Percentiles rank a stretch among this genome's conserved stretches.
Conservation (phyloP, 2,797 vertebrate species). For the Gadopsis bispinosus region DNA sequence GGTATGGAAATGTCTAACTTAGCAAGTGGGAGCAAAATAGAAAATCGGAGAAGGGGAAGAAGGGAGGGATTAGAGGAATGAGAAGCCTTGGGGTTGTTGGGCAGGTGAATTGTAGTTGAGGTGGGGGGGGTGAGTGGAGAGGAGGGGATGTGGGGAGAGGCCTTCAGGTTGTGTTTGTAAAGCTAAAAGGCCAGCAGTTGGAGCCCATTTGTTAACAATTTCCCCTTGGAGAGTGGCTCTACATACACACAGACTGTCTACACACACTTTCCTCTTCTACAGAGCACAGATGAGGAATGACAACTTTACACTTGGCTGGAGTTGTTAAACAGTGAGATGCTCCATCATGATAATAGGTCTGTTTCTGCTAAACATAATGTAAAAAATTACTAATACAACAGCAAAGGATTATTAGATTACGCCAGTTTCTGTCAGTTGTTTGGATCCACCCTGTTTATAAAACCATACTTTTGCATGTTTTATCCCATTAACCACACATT, state of each 20-base stretch:
- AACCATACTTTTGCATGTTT: constrained; percentile 36
- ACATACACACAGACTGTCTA: constrained; percentile 24
- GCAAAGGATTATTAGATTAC: constrained; percentile 33
- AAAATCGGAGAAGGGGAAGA: constrained; percentile 35
- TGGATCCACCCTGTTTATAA: constrained; percentile 31
- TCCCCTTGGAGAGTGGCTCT: constrained; percentile 78
- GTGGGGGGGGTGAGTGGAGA: constrained; percentile 17
- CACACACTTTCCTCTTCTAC: constrained; percentile 40
- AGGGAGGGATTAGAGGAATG: constrained; percentile 54
- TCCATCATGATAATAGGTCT: constrained; percentile 46
- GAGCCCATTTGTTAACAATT: constrained; percentile 85
- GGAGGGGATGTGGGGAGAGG: constrained; percentile 59
- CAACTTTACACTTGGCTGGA: constrained; percentile 61
- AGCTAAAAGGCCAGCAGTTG: constrained; percentile 83
- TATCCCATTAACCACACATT: constrained; percentile 20
- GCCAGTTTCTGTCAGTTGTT: constrained; percentile 42
- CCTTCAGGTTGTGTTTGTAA: constrained; percentile 80
- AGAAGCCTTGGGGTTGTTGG: constrained; percentile 63
- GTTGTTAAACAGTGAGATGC: constrained; percentile 57
- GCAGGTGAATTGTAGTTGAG: constrained; percentile 76
- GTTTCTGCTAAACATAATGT: constrained; percentile 48
- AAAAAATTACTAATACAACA: constrained; percentile 38
- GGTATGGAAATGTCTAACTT: constrained; percentile 72
- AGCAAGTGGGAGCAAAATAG: constrained; percentile 47
- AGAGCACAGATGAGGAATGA: constrained; percentile 64